Evolutionary conservation across 2,888 invertebrate species (phyloP).

Genomic region (Anoplius nigerrimus): DNA sequence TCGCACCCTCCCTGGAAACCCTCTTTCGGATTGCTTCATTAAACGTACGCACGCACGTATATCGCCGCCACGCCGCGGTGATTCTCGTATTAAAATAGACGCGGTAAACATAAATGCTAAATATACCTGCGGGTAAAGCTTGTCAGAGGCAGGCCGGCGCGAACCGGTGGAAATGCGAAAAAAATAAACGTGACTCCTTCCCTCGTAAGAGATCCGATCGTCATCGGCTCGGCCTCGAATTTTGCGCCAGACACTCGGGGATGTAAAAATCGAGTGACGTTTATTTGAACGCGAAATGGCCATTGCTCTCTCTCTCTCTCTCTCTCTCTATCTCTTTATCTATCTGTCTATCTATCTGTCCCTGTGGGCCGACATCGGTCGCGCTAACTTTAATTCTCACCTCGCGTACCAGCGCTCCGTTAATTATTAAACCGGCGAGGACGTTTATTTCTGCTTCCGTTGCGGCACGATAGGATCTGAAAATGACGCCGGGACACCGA

Average conservation of each 20-base stretch:
- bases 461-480: constrained; percentile 19
- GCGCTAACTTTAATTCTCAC: constrained; percentile 5
- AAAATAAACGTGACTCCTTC: constrained; percentile 3
- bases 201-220: not conserved
- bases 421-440: constrained; percentile 25
- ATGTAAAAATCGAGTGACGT: too few relatives aligned
- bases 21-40: constrained; percentile 24
- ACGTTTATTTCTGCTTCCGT: constrained; percentile 1
- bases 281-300: too few relatives aligned
- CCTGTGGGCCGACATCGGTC: not conserved
- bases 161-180: constrained; percentile 33
- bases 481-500: constrained; percentile 17
- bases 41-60: constrained; percentile 26
- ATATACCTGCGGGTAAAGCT: constrained; percentile 46
- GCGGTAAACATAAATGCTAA: constrained; percentile 57
- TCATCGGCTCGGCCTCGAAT: constrained; percentile 8
- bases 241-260: constrained; percentile 10
- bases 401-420: constrained; percentile 1
- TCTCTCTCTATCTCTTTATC: too few relatives aligned
- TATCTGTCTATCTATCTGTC: too few relatives aligned
- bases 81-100: constrained; percentile 51
- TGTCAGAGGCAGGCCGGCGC: constrained; percentile 44
- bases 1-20: too few relatives aligned
- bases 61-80: constrained; percentile 28
- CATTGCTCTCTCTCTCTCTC: too few relatives aligned